phyloP scores from a whole-genome alignment of 2,888 invertebrate species.

The Parnassius orleans region DNA sequence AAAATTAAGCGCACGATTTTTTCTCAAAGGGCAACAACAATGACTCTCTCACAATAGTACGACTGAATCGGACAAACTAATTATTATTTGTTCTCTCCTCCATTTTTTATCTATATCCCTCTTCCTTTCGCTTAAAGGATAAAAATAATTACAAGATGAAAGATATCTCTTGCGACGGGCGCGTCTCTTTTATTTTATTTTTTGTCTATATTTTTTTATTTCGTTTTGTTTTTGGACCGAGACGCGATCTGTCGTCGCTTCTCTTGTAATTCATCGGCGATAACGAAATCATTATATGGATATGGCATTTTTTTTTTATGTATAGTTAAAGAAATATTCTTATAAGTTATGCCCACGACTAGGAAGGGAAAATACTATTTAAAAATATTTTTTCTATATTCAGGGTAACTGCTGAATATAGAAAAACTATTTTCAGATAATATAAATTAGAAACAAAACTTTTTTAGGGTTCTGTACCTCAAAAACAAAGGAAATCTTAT shows the following conservation, averaged over 20 bases:
- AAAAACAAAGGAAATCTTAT: too few species aligned
- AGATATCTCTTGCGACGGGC: constrained; percentile 48
- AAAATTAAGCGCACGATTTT: constrained; percentile 21
- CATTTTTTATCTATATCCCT: constrained; percentile 54
- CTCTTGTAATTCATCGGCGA: constrained; percentile 62
- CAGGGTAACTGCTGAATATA: too few species aligned
- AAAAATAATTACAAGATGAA: constrained; percentile 80
- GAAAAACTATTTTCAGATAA: too few species aligned
- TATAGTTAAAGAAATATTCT: too few species aligned
- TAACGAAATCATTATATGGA: constrained; percentile 40
- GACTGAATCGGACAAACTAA: constrained; percentile 73
- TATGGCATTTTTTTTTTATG: constrained; percentile 11
- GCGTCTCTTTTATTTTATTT: constrained; percentile 44
- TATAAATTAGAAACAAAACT: too few species aligned
- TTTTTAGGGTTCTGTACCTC: too few species aligned
- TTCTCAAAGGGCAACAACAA: constrained; percentile 32
- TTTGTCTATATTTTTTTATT: constrained; percentile 38
- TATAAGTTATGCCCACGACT: too few species aligned
- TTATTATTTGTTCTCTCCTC: constrained; percentile 44
- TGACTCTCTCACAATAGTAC: constrained; percentile 30
- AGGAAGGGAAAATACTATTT: too few species aligned
- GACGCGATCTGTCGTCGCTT: constrained; percentile 65
- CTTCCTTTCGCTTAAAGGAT: constrained; percentile 75
- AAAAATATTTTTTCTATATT: too few species aligned
- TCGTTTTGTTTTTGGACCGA: constrained; percentile 54